Evolutionary conservation across 2,888 invertebrate genomes (phyloP).

Genomic region (Xestia rhomboidea): DNA sequence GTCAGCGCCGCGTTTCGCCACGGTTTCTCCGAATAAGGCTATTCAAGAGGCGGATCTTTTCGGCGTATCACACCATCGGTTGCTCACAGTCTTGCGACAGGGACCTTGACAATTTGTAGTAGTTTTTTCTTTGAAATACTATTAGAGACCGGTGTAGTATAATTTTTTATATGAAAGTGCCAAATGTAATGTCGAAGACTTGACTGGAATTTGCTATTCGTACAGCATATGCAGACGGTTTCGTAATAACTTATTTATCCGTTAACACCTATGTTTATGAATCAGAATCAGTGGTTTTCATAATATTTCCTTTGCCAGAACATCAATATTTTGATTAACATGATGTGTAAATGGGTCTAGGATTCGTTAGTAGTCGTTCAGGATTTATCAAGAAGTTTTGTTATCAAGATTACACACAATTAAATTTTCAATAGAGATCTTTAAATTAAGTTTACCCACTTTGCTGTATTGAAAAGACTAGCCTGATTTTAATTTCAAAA

Average conservation of each 20-base stretch:
- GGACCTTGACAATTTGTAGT: conserved; percentile 66
- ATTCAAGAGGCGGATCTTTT: conserved; percentile 80
- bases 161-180: conserved; percentile 7
- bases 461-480: background rate
- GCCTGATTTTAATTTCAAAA: background rate
- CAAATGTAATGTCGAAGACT: background rate
- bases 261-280: background rate
- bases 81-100: conserved; percentile 77
- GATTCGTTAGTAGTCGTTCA: too few relatives aligned
- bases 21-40: conserved; percentile 76
- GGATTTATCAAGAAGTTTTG: too few relatives aligned
- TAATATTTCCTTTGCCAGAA: conserved; percentile 11
- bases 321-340: conserved; percentile 29
- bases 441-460: background rate
- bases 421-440: background rate
- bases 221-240: background rate
- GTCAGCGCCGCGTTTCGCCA: conserved; percentile 73
- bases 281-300: conserved; percentile 5
- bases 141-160: background rate
- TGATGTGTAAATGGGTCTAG: background rate
- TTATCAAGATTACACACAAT: background rate
- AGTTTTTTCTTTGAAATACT: conserved; percentile 34
- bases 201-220: background rate
- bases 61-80: conserved; percentile 71
- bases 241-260: background rate